A percentile compares a stretch with the other conserved stretches of the same genome.
Conservation (phyloP, 2,888 invertebrate species). For the Labia minor region DNA sequence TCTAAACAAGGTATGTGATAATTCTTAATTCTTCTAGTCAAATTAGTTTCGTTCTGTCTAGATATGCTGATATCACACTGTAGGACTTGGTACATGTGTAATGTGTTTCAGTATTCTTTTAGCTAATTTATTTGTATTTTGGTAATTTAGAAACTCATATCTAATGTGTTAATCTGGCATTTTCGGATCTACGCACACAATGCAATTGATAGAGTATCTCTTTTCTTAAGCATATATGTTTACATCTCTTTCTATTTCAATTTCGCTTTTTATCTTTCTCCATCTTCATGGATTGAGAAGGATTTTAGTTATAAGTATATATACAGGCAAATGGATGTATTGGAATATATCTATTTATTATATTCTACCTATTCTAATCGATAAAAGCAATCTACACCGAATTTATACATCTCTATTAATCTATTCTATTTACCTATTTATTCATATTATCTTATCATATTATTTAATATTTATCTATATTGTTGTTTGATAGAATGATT, state of each 20-base stretch:
- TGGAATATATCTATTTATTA: not conserved
- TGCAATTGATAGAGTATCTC: not conserved
- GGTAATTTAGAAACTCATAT: not conserved
- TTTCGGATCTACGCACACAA: not conserved
- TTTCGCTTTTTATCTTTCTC: conserved; percentile 7
- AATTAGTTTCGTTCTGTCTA: conserved; percentile 9
- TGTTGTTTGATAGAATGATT: too few species aligned
- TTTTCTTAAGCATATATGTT: conserved; percentile 8
- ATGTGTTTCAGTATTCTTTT: conserved; percentile 2
- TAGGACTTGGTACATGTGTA: conserved; percentile 8
- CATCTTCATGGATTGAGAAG: not conserved
- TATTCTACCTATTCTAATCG: too few species aligned
- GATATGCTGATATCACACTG: conserved; percentile 5
- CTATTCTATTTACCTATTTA: not conserved
- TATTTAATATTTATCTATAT: too few species aligned
- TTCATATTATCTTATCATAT: too few species aligned
- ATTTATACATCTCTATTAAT: not conserved
- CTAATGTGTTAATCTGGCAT: conserved; percentile 14
- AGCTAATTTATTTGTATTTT: conserved; percentile 13
- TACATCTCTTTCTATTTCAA: not conserved
- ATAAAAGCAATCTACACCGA: too few species aligned
- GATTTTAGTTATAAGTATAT: not conserved
- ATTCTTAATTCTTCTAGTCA: not conserved
- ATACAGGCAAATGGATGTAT: not conserved
- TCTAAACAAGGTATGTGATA: not conserved